phyloP scores from a whole-genome alignment of 1,140 invertebrate species.

The Whitmania pigra region DNA sequence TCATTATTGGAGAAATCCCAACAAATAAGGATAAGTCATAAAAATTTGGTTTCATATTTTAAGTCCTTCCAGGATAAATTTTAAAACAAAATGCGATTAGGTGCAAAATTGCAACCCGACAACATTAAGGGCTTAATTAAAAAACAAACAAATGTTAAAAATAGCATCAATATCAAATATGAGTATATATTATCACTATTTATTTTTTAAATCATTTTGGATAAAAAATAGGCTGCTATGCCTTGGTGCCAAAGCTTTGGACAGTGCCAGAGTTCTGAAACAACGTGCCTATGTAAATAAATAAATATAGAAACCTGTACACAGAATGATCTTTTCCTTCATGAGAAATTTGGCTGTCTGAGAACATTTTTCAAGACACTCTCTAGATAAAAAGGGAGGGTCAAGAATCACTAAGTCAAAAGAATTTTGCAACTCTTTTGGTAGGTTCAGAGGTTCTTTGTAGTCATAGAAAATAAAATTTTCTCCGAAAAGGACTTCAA shows the following conservation, averaged over 20 bases:
- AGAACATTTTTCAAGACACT: slow-evolving; percentile 74
- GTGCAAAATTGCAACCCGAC: no score
- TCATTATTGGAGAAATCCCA: no score
- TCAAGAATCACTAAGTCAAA: slow-evolving; percentile 81
- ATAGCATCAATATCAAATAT: no score
- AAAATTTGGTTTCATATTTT: no score
- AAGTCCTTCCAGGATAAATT: no score
- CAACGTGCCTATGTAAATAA: slow-evolving; percentile 12
- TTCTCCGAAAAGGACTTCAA: slow-evolving; percentile 56
- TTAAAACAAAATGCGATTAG: no score
- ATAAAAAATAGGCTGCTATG: not conserved
- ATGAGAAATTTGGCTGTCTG: slow-evolving; percentile 61
- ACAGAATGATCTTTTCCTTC: slow-evolving; percentile 70
- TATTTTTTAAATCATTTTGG: no score
- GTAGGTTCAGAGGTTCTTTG: slow-evolving; percentile 60
- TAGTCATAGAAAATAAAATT: slow-evolving; percentile 82
- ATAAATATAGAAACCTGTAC: slow-evolving; percentile 54
- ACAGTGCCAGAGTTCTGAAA: not conserved
- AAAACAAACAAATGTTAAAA: no score
- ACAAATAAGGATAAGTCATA: no score
- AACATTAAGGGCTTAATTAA: no score
- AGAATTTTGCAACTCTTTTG: slow-evolving; percentile 46
- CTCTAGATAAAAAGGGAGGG: slow-evolving; percentile 82
- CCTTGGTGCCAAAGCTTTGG: not conserved
- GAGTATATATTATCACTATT: no score